These are phyloP conservation scores for Acyrthosiphon pisum DNA, from an alignment of 1,140 invertebrate genomes.

Conservation along the genomic window DNA sequence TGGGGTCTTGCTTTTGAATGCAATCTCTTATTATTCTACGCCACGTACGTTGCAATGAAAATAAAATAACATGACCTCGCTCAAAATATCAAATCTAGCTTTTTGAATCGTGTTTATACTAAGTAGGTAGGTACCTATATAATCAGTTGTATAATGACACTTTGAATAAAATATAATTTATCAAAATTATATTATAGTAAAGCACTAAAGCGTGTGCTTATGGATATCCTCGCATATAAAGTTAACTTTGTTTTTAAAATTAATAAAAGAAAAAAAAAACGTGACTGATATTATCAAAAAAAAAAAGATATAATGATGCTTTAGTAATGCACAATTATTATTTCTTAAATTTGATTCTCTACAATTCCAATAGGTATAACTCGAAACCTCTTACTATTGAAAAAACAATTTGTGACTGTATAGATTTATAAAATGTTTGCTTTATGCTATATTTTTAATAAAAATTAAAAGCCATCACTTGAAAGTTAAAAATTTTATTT, in stretches of 20 bases:
- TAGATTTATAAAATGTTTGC: no score
- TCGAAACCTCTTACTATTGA: no score
- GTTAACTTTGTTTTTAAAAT: background rate
- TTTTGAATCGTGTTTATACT: background rate
- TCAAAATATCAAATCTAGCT: background rate
- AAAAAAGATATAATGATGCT: background rate
- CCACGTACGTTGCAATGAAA: background rate
- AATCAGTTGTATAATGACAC: background rate
- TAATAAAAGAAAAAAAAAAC: background rate
- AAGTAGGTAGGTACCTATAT: background rate
- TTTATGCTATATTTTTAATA: no score
- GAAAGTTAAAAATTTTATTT: background rate
- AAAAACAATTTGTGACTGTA: no score
- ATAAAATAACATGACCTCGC: background rate
- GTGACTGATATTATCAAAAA: background rate
- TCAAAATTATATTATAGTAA: background rate
- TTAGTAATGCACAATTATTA: background rate
- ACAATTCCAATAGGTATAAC: no score
- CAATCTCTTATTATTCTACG: background rate
- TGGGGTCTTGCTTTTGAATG: background rate
- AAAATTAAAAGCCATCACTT: no score
- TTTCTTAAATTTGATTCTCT: background rate
- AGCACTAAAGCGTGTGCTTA: background rate
- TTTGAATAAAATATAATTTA: background rate
- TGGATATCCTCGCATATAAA: background rate